Evolutionary conservation across 2,888 invertebrate genomes (phyloP), one percentile per base, ranked within the genome.

Genomic region (Microctonus aethiopoides): DNA sequence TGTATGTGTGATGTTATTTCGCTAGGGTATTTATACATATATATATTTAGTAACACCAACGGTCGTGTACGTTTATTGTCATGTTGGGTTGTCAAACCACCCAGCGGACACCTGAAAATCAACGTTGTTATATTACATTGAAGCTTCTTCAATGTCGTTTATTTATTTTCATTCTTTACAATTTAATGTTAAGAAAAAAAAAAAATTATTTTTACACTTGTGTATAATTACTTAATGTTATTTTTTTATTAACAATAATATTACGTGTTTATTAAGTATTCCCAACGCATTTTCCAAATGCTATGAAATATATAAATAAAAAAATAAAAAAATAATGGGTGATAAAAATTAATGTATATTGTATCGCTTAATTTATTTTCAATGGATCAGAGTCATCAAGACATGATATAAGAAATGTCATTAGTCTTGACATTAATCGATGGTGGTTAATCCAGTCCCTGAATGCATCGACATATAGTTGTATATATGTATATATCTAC

Each of bases 31-130:
- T 59, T 46, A 41, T 32, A 67, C 7, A n/a, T n/a, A n/a, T n/a
- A n/a, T n/a, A n/a, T n/a, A n/a, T n/a, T n/a, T 51, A 29, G 41
- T 20, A 10, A 39, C 61, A 62, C 46, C 46, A 70, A 67, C 70
- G 66, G 70, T 66, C 56, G 54, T 46, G 46, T n/a, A 59, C 59
- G 29, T 54, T 22, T 61, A 54, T 60, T 67, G 67, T 60, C 39
- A 20, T 46, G 72, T 67, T 68, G 60, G 56, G 72, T 75, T 54
- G 74, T 74, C 77, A 73, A 73, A 76, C 77, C 59, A 76, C 72
- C 74, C 72, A 7, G 46, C 9, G 20, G 73, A 74, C 76, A 77
- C 74, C 74, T 75, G 74, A 77, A 71, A 26, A 56, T 63, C 51
- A 24, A 59, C 64, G 59, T 68, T 62, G 62, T 46, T 62, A 32